Evolutionary conservation across 2,797 vertebrate genomes (phyloP).

Genomic region (Crax fasciolata): DNA sequence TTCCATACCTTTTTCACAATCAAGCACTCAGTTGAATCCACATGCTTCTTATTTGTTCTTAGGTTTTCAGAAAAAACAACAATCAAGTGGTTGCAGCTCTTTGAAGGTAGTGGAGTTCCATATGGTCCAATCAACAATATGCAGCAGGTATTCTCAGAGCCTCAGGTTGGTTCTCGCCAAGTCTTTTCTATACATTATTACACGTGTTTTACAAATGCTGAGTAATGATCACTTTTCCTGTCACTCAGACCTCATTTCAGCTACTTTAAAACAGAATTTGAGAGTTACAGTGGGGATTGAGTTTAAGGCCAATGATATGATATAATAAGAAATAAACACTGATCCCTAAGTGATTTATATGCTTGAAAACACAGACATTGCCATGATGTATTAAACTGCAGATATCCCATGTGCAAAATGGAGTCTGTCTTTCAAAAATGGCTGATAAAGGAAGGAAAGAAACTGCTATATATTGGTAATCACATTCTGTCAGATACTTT

Average conservation of each 20-base stretch:
- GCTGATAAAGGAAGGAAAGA: not conserved
- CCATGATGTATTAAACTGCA: not conserved
- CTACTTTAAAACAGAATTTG: not conserved
- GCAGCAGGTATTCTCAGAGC: slow-evolving; percentile 91
- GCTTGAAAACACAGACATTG: not conserved
- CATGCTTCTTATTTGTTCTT: slow-evolving; percentile 68
- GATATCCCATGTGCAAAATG: not conserved
- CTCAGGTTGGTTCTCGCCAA: slow-evolving; percentile 88
- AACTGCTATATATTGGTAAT: not conserved
- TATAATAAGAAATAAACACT: not conserved
- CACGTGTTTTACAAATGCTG: not conserved
- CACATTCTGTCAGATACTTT: not conserved
- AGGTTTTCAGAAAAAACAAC: slow-evolving; percentile 91
- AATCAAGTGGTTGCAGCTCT: slow-evolving; percentile 88
- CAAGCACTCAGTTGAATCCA: slow-evolving; percentile 41
- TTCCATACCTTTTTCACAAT: slow-evolving; percentile 34
- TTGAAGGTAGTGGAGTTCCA: slow-evolving; percentile 92
- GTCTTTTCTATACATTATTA: not conserved
- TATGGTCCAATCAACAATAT: slow-evolving; percentile 95
- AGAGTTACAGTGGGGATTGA: not conserved
- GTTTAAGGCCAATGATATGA: not conserved
- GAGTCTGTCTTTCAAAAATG: not conserved
- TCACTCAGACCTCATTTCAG: not conserved
- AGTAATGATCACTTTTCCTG: not conserved
- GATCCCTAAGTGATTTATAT: not conserved